Conservation (phyloP, 2,888 invertebrate genomes). For the Platypus cylindrus region DNA sequence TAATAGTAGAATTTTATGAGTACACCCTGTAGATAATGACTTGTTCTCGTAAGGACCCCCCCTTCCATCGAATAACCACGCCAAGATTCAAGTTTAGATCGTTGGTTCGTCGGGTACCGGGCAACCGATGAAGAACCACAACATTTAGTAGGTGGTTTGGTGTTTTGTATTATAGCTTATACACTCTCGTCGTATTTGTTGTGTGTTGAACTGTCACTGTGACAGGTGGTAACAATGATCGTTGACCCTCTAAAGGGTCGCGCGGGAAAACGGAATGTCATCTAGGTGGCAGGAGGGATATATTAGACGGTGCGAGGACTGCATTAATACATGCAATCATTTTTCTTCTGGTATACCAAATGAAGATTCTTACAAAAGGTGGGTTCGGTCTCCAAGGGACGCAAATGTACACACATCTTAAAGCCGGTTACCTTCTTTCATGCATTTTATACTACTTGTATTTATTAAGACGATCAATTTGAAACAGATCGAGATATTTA, state of each 20-base stretch:
- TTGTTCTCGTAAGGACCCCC: constrained; percentile 14
- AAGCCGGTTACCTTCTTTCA: too few relatives aligned
- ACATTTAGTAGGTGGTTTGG: constrained; percentile 18
- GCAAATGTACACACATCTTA: too few relatives aligned
- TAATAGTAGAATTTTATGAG: too few relatives aligned
- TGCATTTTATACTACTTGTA: too few relatives aligned
- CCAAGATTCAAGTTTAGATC: constrained; percentile 20
- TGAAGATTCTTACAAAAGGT: constrained; percentile 27
- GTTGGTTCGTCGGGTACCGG: constrained; percentile 2
- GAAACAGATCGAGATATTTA: too few relatives aligned
- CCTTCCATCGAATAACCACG: constrained; percentile 21
- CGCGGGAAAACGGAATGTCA: constrained; percentile 26
- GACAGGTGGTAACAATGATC: constrained; percentile 19
- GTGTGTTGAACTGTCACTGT: constrained; percentile 12
- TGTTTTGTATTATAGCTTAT: constrained; percentile 6
- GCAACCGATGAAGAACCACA: constrained; percentile 5
- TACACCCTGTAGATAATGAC: too few relatives aligned
- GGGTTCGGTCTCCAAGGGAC: constrained; percentile 10
- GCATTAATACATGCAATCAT: constrained; percentile 24
- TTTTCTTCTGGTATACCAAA: constrained; percentile 15
- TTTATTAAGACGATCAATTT: too few relatives aligned
- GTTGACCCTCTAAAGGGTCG: constrained; percentile 17
- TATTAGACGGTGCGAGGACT: constrained; percentile 30
- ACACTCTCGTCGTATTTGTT: constrained; percentile 10
- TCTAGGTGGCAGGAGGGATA: constrained; percentile 33